These are phyloP conservation scores for Charadrius vociferus DNA, from an alignment of 2,113 vertebrate species.

Conservation along the genomic window DNA sequence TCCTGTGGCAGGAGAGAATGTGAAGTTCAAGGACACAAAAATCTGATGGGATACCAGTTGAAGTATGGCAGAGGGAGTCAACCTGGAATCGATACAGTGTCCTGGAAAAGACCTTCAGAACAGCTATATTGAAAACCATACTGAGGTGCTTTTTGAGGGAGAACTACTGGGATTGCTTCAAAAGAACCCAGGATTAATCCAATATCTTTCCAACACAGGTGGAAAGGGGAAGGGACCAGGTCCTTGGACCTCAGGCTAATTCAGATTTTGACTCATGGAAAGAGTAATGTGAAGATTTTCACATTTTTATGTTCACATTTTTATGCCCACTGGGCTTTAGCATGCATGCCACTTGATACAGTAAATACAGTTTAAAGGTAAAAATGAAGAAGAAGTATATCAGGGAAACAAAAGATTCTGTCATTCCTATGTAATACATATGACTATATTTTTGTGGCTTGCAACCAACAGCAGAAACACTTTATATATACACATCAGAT, in stretches of 20 bases:
- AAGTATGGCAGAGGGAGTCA: not conserved
- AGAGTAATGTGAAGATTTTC: not conserved
- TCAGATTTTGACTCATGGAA: not conserved
- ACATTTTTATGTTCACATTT: not conserved
- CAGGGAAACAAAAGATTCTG: not conserved
- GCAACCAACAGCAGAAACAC: not conserved
- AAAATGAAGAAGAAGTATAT: not conserved
- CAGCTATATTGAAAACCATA: not conserved
- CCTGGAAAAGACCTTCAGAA: not conserved
- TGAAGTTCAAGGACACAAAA: not conserved
- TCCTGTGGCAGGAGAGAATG: not conserved
- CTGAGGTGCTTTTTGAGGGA: not conserved
- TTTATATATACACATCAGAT: not conserved
- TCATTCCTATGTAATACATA: not conserved
- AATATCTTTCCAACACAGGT: not conserved
- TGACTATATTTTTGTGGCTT: not conserved
- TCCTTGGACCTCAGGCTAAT: not conserved
- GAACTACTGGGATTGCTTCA: not conserved
- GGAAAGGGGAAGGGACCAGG: not conserved
- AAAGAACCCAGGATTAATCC: not conserved
- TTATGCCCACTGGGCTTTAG: not conserved
- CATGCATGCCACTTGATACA: not conserved
- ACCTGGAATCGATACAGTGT: rapidly evolving
- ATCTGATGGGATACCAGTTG: not conserved
- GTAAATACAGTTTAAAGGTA: not conserved